phyloP scores from a whole-genome alignment of 2,113 vertebrate genomes.

The Phyllopteryx taeniolatus region DNA sequence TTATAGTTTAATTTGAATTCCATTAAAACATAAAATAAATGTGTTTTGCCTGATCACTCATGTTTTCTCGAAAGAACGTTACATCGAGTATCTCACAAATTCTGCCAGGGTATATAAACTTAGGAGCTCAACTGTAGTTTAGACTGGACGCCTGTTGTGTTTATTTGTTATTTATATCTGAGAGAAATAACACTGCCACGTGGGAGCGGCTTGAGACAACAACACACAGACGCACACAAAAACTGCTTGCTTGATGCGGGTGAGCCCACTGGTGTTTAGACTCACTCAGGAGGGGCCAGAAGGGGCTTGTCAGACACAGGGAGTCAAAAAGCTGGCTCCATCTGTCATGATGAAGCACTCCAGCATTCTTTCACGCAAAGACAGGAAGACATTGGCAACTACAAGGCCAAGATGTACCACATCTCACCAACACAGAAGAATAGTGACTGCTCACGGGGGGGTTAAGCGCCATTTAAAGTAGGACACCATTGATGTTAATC shows the following conservation, averaged over 20 bases:
- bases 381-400: constrained; percentile 51
- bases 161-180: no score
- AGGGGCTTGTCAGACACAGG: constrained; percentile 58
- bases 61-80: no score
- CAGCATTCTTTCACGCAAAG: constrained; percentile 34
- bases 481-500: constrained; percentile 43
- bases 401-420: constrained; percentile 47
- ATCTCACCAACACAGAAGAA: constrained; percentile 48
- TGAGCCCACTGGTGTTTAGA: constrained; percentile 65
- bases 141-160: no score
- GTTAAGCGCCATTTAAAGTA: constrained; percentile 39
- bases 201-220: constrained; percentile 63
- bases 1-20: no score
- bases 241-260: constrained; percentile 56
- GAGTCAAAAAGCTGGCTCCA: constrained; percentile 65
- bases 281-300: constrained; percentile 68
- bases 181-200: constrained; percentile 24
- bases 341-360: constrained; percentile 62
- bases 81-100: no score
- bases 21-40: no score
- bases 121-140: no score
- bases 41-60: no score
- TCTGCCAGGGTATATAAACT: no score
- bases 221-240: constrained; percentile 31
- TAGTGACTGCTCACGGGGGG: constrained; percentile 59